Conservation (phyloP, 2,888 invertebrate species). For the Chaitophorus viminalis region DNA sequence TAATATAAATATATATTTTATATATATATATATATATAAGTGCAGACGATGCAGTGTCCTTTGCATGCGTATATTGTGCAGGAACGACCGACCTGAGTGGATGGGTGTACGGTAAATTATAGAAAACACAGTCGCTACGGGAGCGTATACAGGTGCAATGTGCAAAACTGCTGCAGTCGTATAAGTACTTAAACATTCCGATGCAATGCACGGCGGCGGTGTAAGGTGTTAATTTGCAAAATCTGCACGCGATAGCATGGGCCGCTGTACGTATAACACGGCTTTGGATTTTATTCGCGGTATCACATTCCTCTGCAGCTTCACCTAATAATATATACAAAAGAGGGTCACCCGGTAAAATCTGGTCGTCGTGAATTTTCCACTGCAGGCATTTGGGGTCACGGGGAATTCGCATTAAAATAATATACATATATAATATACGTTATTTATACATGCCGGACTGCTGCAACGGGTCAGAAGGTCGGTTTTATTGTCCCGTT, state of each 20-base stretch:
- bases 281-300: background rate
- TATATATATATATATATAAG: too few relatives aligned
- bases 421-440: background rate
- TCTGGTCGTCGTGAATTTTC: slow-evolving; percentile 18
- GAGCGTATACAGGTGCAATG: too few relatives aligned
- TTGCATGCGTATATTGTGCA: too few relatives aligned
- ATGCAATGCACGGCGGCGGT: background rate
- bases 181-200: background rate
- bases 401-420: background rate
- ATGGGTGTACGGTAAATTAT: too few relatives aligned
- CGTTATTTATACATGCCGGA: background rate
- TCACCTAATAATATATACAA: background rate
- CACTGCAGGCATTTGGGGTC: background rate
- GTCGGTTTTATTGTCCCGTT: background rate
- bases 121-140: too few relatives aligned
- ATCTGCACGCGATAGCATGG: too few relatives aligned
- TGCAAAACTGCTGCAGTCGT: too few relatives aligned
- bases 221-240: slow-evolving; percentile 32
- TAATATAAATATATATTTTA: too few relatives aligned
- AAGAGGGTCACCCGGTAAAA: background rate
- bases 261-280: background rate
- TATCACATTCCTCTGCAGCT: background rate
- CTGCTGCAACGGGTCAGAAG: background rate
- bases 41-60: too few relatives aligned
- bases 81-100: too few relatives aligned